phyloP scores from a whole-genome alignment of 1,140 invertebrate species.

The Cotesia vestalis region DNA sequence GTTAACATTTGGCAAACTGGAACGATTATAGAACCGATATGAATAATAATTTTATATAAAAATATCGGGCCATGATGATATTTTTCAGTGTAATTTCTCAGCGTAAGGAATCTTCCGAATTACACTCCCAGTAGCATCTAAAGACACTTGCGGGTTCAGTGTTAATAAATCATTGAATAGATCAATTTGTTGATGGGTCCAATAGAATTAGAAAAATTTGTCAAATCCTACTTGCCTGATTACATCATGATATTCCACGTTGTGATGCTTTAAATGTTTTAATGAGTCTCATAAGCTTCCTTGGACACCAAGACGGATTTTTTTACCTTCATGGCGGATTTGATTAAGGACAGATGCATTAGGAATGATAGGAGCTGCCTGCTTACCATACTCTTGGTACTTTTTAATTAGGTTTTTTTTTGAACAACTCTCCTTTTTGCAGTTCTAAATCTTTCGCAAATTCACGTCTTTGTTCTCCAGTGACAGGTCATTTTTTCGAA shows the following conservation, averaged over 20 bases:
- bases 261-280: not conserved
- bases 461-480: not conserved
- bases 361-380: not conserved
- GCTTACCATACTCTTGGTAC: not conserved
- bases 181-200: not conserved
- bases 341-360: not conserved
- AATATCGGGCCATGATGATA: too few relatives aligned
- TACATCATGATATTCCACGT: not conserved
- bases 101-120: not conserved
- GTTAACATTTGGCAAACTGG: too few relatives aligned
- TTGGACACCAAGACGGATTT: not conserved
- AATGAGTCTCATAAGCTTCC: conserved; percentile 2
- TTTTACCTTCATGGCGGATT: not conserved
- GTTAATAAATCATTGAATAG: not conserved
- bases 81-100: too few relatives aligned
- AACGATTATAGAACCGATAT: too few relatives aligned
- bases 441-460: not conserved
- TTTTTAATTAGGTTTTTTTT: not conserved
- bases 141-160: not conserved
- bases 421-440: not conserved
- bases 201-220: not conserved
- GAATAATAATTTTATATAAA: too few relatives aligned
- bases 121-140: not conserved
- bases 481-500: not conserved
- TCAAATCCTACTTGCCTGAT: not conserved